These are phyloP conservation scores for Sesia apiformis DNA, from an alignment of 2,888 invertebrate genomes.

Conservation along the genomic window DNA sequence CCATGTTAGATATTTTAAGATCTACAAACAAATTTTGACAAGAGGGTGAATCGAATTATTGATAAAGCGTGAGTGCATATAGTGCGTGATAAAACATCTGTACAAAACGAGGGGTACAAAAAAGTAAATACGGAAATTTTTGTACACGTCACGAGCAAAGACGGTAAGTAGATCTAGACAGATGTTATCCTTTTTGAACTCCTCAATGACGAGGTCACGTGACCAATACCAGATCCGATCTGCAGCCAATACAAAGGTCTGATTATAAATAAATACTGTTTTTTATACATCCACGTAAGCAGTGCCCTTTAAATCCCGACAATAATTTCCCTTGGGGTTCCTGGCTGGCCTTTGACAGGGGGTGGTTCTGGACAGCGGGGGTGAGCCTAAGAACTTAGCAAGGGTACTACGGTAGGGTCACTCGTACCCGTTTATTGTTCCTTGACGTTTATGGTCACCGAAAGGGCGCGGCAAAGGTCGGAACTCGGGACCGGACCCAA, in stretches of 20 bases:
- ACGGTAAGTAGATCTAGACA: too few relatives aligned
- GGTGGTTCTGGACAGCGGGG: conserved; percentile 63
- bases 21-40: conserved; percentile 44
- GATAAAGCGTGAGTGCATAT: conserved; percentile 26
- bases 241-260: conserved; percentile 39
- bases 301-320: conserved; percentile 74
- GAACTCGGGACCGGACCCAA: conserved; percentile 29
- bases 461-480: conserved; percentile 62
- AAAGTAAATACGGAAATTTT: neutral
- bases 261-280: conserved; percentile 59
- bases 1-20: conserved; percentile 26
- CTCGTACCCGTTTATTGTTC: conserved; percentile 63
- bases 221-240: conserved; percentile 46
- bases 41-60: conserved; percentile 45
- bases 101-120: conserved; percentile 22
- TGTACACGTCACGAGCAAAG: too few relatives aligned
- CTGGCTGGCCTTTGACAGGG: conserved; percentile 66
- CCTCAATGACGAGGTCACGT: conserved; percentile 31
- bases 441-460: conserved; percentile 68
- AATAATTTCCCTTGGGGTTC: conserved; percentile 71
- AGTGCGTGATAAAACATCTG: conserved; percentile 12
- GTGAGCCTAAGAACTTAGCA: conserved; percentile 55
- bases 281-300: conserved; percentile 62
- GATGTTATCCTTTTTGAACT: too few relatives aligned
- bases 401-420: conserved; percentile 57